Evolutionary conservation across 2,888 invertebrate species (phyloP), one percentile per base, ranked within the genome.

Genomic region (Anthoptus insignis): DNA sequence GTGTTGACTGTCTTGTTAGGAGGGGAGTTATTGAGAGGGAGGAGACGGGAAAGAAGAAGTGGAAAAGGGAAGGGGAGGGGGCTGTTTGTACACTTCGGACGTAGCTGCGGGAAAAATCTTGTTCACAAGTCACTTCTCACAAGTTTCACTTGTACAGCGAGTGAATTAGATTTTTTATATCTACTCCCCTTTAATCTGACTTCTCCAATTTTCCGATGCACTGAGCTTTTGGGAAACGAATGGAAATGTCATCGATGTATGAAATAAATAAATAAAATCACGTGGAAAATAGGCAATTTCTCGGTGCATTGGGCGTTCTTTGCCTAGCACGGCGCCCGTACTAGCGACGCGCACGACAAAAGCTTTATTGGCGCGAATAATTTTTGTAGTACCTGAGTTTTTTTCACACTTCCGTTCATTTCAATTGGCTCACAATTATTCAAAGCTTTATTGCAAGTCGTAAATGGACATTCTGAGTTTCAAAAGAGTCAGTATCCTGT

Each of bases 231-330:
- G 75, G 65, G 75, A 72, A 84, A 81, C 79, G 80, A 87, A 86
- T 84, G 83, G 78, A 84, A 88, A 86, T 86, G 83, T 88, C 88
- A 88, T 88, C 84, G 84, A 76, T 80, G 86, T 88, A 89, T 90
- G 88, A 89, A 90, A 91, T 91, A 91, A 91, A 91, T 90, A 91
- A 91, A 91, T 91, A 92, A 91, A 90, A 88, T 90, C 91, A 89
- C 81, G 89, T 86, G 89, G 92, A 91, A 93, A 92, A 93, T 91
- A 91, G 92, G 88, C 92, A 91, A 93, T 93, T 93, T 93, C 88
- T 91, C 91, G 91, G 89, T 91, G 91, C 90, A 93, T 92, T 91
- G 88, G 82, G 67, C 79, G 85, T 86, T 88, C 91, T 91, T 89
- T 88, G 87, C 87, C 84, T 82, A 76, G 80, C 76, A 73, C 78